Base-by-base conservation (phyloP, 2,113 vertebrate genomes). In the Pleuronectes platessa region DNA sequence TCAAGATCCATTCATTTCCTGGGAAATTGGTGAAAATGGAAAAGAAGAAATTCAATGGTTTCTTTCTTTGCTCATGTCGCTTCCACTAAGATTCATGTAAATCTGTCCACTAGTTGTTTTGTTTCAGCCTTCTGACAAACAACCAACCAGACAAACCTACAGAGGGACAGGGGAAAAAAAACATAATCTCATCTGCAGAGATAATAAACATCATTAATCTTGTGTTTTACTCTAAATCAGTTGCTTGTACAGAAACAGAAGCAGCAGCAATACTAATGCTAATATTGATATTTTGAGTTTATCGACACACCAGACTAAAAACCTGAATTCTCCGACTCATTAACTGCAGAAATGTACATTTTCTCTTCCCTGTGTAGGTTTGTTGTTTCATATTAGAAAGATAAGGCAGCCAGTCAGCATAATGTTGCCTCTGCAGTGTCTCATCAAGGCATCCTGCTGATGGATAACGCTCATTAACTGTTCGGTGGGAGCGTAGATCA, bases 391-490 rank as follows among this genome's bases (percentile, higher is more conserved):
- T 80, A 77, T 87, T 81, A 82, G 70, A 62, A 73, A 66, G 55
- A 89, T 83, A 74, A 82, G 88, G 86, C 77, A 78, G 82, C 76
- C 81, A 88, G 78, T 91, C 89, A 73, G 85, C 88, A 86, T 88
- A 88, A 91, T 88, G 78, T 87, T 89, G 78, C 86, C 78, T 88
- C 91, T 82, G 88, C 86, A 77, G 84, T 35, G 59, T 81, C 90
- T 91, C 90, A 86, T 90, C 85, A 88, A 85, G 82, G 68, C 82
- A 59, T 82, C 78, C 58, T 49, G 60, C 87, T 91, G 90, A 92
- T 90, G 83, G 88, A 90, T 91, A 88, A 82, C 59, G 58, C 88
- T 91, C 88, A 91, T 92, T 90, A 91, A 89, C 85, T 74, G 83
- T 88, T 89, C 79, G 35, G 56, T 75, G 83, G 75, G 71, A 81